phyloP scores from a whole-genome alignment of 2,888 invertebrate genomes.

The Parnassius smintheus region DNA sequence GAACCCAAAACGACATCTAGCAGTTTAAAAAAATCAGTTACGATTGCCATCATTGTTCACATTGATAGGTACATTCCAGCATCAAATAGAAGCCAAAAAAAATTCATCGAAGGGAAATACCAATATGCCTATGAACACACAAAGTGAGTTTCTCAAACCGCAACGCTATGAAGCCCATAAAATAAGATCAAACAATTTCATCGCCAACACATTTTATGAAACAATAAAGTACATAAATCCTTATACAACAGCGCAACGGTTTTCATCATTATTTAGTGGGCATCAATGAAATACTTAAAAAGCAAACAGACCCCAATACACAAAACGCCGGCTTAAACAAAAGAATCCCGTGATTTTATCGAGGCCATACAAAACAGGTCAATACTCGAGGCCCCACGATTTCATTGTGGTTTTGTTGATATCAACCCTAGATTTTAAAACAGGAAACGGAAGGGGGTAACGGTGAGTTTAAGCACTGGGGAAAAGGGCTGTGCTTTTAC shows the following conservation, averaged over 20 bases:
- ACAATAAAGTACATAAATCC: not conserved
- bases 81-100: not conserved
- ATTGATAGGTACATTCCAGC: not conserved
- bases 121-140: too few species aligned
- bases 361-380: conserved; percentile 18
- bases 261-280: conserved; percentile 10
- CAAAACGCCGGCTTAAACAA: conserved; percentile 18
- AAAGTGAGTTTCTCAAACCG: not conserved
- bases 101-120: not conserved
- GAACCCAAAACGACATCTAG: too few species aligned
- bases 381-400: conserved; percentile 17
- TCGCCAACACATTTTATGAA: not conserved
- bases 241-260: conserved; percentile 11
- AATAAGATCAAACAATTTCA: not conserved
- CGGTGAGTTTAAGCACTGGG: conserved; percentile 16
- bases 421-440: conserved; percentile 15
- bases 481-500: conserved; percentile 14
- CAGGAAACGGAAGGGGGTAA: conserved; percentile 25
- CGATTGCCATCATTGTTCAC: too few species aligned
- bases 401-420: conserved; percentile 20
- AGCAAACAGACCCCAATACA: conserved; percentile 12
- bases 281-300: conserved; percentile 21
- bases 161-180: not conserved
- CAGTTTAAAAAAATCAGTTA: too few species aligned
- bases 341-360: conserved; percentile 19